Percentiles rank a stretch among this genome's conserved stretches.
Conservation (phyloP, 2,113 vertebrate species). For the Vanacampus margaritifer region DNA sequence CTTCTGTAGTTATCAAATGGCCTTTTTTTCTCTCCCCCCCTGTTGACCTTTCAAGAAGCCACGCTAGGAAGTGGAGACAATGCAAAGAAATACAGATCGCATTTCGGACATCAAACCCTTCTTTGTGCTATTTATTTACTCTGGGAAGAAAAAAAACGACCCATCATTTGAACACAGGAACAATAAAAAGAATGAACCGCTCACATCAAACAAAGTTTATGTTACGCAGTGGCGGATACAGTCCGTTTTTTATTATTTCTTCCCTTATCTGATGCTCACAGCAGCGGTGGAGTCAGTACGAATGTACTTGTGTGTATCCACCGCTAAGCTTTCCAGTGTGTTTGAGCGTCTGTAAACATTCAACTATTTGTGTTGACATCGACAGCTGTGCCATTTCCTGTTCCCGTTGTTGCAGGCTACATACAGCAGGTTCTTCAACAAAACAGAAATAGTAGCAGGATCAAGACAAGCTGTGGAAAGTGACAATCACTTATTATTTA, state of each 20-base stretch:
- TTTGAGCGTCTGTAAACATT: constrained; percentile 17
- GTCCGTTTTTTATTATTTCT: constrained; percentile 31
- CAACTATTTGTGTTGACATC: constrained; percentile 14
- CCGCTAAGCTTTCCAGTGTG: constrained; percentile 12
- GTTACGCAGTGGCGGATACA: constrained; percentile 18
- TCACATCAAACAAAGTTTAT: constrained; percentile 50
- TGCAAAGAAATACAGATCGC: constrained; percentile 67
- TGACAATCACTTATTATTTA: neutral
- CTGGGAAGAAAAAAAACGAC: constrained; percentile 54
- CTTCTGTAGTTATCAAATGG: constrained; percentile 76
- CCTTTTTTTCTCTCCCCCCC: constrained; percentile 61
- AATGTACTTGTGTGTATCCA: constrained; percentile 15
- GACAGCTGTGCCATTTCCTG: constrained; percentile 37
- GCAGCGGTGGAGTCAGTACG: constrained; percentile 21
- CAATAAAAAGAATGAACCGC: constrained; percentile 46
- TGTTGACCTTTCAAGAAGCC: constrained; percentile 68
- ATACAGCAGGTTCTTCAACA: neutral
- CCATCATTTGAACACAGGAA: constrained; percentile 52
- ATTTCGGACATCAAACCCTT: constrained; percentile 71
- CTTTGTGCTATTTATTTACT: constrained; percentile 61
- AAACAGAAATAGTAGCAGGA: neutral
- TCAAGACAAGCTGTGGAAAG: neutral
- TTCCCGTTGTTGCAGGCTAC: constrained; percentile 35
- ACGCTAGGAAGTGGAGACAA: constrained; percentile 72
- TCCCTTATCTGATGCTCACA: constrained; percentile 31